These are phyloP conservation scores for Monomorium pharaonis DNA, from an alignment of 1,140 invertebrate species.

Conservation along the genomic window DNA sequence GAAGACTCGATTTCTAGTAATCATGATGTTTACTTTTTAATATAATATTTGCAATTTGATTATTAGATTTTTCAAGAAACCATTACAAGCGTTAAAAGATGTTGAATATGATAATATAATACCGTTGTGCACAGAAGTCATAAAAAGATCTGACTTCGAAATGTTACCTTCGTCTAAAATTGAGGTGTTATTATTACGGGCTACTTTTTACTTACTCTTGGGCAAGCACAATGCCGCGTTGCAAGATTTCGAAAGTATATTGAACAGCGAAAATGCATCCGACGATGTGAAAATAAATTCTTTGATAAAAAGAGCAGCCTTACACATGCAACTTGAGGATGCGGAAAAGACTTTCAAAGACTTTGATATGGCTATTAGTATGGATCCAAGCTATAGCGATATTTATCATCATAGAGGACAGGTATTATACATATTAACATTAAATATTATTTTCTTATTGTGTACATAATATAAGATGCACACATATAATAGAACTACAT, in stretches of 20 bases:
- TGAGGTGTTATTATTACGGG: constrained; percentile 91
- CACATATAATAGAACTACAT: neutral
- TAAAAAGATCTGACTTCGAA: constrained; percentile 86
- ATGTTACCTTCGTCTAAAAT: constrained; percentile 84
- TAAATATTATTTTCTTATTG: neutral
- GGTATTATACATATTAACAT: constrained; percentile 79
- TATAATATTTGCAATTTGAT: constrained; percentile 28
- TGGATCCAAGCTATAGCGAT: constrained; percentile 93
- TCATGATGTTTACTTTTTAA: constrained; percentile 32
- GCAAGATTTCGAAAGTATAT: constrained; percentile 89
- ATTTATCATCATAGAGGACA: constrained; percentile 93
- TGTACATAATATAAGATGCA: neutral
- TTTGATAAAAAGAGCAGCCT: constrained; percentile 94
- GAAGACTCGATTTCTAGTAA: constrained; percentile 5
- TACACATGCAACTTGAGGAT: constrained; percentile 92
- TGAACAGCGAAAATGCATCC: constrained; percentile 86
- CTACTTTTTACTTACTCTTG: constrained; percentile 92
- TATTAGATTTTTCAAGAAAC: constrained; percentile 73
- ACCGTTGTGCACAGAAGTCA: constrained; percentile 91
- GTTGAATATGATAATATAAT: constrained; percentile 93
- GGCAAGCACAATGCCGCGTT: constrained; percentile 90
- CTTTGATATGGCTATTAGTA: constrained; percentile 90
- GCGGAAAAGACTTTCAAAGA: constrained; percentile 90
- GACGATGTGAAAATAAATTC: constrained; percentile 92
- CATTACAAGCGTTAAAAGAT: constrained; percentile 86